Conservation (phyloP, 2,797 vertebrate genomes). For the Thripadectes ignobilis region DNA sequence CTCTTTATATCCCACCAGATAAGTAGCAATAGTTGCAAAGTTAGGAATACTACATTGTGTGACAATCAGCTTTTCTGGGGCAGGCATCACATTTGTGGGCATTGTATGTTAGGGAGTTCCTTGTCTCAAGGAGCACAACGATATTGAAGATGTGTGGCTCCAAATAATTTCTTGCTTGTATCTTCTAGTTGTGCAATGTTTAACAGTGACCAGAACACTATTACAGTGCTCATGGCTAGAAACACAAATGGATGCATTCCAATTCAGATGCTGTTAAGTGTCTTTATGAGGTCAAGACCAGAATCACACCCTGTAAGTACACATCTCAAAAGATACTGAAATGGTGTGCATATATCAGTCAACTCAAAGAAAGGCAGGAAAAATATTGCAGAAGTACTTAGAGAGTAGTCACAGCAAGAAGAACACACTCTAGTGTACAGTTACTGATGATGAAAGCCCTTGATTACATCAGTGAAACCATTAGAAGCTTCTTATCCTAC, state of each 20-base stretch:
- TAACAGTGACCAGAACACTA: neutral
- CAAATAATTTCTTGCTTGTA: neutral
- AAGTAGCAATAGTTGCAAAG: accelerated
- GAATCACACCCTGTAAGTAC: neutral
- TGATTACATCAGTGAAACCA: neutral
- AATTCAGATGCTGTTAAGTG: neutral
- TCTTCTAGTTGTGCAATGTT: neutral
- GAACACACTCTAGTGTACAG: neutral
- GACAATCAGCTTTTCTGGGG: neutral
- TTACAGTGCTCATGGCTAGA: neutral
- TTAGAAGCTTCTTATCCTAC: neutral
- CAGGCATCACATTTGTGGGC: neutral
- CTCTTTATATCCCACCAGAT: neutral
- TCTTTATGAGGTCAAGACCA: neutral
- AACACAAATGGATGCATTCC: neutral
- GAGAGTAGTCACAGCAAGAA: neutral
- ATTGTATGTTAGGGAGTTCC: accelerated
- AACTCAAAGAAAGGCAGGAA: neutral
- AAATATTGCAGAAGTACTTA: neutral
- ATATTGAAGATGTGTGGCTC: neutral
- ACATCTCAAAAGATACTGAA: neutral
- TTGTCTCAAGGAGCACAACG: neutral
- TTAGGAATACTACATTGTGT: neutral
- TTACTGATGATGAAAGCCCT: neutral
- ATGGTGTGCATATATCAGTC: neutral